Percentiles rank a stretch among this genome's conserved stretches.
These are phyloP conservation scores for Zaprionus davidi DNA, from an alignment of 1,140 invertebrate species.

Conservation along the genomic window DNA sequence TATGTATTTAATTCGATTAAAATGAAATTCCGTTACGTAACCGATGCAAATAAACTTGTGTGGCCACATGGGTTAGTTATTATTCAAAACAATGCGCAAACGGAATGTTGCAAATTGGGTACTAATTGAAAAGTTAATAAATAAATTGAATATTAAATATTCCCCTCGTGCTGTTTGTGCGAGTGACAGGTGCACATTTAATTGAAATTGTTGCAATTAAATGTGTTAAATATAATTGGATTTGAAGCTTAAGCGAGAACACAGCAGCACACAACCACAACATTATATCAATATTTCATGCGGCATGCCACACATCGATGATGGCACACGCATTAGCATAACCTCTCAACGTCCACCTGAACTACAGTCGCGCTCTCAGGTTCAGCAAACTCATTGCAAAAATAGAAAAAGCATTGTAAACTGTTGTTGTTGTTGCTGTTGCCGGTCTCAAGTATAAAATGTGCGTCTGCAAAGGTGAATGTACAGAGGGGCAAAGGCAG, in stretches of 20 bases:
- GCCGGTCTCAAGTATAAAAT: conserved; percentile 43
- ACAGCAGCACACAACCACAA: not conserved
- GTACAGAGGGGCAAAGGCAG: conserved; percentile 21
- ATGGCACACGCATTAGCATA: conserved; percentile 40
- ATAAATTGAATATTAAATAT: conserved; percentile 21
- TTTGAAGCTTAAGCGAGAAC: not conserved
- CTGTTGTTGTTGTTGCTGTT: conserved; percentile 27
- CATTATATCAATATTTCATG: conserved; percentile 27
- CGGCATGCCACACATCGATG: conserved; percentile 19
- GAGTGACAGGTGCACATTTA: not conserved
- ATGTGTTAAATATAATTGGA: not conserved
- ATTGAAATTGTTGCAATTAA: conserved; percentile 3
- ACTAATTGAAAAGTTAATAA: conserved; percentile 28
- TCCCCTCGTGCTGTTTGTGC: not conserved
- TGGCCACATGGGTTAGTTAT: conserved; percentile 27
- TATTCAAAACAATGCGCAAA: not conserved
- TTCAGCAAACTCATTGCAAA: conserved; percentile 20
- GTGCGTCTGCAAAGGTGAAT: conserved; percentile 49
- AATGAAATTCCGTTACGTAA: conserved; percentile 16
- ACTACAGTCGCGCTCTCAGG: not conserved
- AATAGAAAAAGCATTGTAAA: conserved; percentile 30
- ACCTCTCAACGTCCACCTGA: conserved; percentile 24
- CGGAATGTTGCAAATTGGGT: conserved; percentile 12
- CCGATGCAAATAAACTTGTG: conserved; percentile 4
- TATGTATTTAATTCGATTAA: conserved; percentile 38